These are phyloP conservation scores for Entomobrya proxima DNA, from an alignment of 2,888 invertebrate genomes.

Conservation along the genomic window DNA sequence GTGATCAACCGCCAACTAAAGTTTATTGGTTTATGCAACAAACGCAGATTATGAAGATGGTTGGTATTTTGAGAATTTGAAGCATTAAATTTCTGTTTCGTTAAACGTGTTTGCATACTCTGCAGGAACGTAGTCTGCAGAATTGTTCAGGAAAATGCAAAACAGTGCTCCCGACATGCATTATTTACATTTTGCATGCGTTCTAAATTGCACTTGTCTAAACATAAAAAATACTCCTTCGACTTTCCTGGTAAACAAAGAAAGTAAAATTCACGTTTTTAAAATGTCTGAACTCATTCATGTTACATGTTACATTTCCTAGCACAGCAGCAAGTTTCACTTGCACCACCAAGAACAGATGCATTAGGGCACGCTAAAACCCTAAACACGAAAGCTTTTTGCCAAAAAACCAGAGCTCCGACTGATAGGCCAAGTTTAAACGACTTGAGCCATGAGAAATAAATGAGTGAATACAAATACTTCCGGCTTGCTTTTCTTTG, in stretches of 20 bases:
- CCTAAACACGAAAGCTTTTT: background rate
- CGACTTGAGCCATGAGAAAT: background rate
- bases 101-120: too few species aligned
- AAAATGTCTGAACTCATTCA: background rate
- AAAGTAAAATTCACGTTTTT: background rate
- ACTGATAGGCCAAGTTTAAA: background rate
- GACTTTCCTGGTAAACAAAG: background rate
- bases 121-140: too few species aligned
- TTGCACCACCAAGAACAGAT: background rate
- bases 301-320: too few species aligned
- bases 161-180: background rate
- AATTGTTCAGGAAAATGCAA: background rate
- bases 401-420: background rate
- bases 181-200: background rate
- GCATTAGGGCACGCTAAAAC: background rate
- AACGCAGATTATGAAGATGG: too few species aligned
- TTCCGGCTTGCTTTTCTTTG: background rate
- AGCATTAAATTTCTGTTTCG: too few species aligned
- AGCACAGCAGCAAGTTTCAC: too few species aligned
- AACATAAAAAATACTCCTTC: background rate
- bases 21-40: too few species aligned
- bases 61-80: too few species aligned
- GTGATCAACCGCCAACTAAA: too few species aligned
- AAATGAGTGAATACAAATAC: background rate
- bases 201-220: background rate